Percentiles rank a stretch among this genome's conserved stretches.
Conservation (phyloP, 1,140 invertebrate genomes). For the Pentalonia nigronervosa region DNA sequence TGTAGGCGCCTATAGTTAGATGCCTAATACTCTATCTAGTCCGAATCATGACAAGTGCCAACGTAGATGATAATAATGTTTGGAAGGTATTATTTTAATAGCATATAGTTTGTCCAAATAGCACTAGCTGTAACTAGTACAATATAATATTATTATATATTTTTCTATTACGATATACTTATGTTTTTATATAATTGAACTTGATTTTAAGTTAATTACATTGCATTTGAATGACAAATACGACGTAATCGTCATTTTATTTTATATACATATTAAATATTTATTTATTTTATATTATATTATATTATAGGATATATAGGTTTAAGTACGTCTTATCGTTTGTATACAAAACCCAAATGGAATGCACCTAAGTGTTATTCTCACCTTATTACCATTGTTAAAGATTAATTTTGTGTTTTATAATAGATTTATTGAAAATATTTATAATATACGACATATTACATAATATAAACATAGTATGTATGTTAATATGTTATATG, state of each 20-base stretch:
- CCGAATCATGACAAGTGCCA: conserved; percentile 45
- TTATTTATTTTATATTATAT: neutral
- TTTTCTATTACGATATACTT: neutral
- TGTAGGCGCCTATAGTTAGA: neutral
- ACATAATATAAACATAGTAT: neutral
- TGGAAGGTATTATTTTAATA: neutral
- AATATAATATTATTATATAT: neutral
- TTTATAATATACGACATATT: neutral
- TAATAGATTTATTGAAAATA: neutral
- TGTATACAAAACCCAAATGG: neutral
- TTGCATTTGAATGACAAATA: neutral
- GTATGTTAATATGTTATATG: neutral
- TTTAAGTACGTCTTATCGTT: neutral
- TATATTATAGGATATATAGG: neutral
- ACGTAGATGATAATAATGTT: neutral
- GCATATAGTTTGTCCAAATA: neutral
- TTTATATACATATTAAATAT: neutral
- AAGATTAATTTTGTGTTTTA: conserved; percentile 29
- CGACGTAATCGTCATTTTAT: neutral
- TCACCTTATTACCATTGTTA: conserved; percentile 10
- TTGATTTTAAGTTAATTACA: neutral
- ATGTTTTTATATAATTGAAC: neutral
- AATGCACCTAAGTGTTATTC: neutral
- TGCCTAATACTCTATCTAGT: conserved; percentile 34
- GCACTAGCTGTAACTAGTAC: conserved; percentile 4